Percentiles rank a stretch among this genome's conserved stretches.
These are phyloP conservation scores for Tokudaia tokunoshimensis DNA, from an alignment of 2,797 vertebrate genomes.

Conservation along the genomic window DNA sequence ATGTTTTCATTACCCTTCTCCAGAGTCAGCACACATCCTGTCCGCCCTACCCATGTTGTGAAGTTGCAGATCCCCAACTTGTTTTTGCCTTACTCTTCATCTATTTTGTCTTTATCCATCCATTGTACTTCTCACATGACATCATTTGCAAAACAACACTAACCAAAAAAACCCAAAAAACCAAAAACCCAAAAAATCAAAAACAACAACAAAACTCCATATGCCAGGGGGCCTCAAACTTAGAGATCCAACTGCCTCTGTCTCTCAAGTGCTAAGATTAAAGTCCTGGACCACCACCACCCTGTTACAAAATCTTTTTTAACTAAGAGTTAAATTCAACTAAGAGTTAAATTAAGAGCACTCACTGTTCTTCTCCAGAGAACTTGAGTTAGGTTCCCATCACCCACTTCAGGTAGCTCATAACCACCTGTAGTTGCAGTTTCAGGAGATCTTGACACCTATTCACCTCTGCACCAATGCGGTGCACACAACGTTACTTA, in stretches of 20 bases:
- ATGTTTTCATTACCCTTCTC: background rate
- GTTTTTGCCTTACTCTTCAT: background rate
- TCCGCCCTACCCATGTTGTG: background rate
- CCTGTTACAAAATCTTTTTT: background rate
- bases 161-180: background rate
- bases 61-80: background rate
- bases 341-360: background rate
- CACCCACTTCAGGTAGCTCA: no score
- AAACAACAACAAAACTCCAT: background rate
- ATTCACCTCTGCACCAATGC: background rate
- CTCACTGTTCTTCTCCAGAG: background rate
- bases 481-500: background rate
- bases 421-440: background rate
- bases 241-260: no score
- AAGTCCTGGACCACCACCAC: background rate
- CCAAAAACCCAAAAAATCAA: no score
- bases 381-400: background rate
- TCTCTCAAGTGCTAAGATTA: background rate
- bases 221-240: background rate
- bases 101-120: background rate
- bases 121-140: background rate
- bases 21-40: background rate
- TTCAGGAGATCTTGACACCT: background rate
- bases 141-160: background rate
- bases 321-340: background rate